Percentiles rank a stretch among this genome's conserved stretches.
Conservation (phyloP, 2,113 vertebrate species). For the Oreochromis niloticus region DNA sequence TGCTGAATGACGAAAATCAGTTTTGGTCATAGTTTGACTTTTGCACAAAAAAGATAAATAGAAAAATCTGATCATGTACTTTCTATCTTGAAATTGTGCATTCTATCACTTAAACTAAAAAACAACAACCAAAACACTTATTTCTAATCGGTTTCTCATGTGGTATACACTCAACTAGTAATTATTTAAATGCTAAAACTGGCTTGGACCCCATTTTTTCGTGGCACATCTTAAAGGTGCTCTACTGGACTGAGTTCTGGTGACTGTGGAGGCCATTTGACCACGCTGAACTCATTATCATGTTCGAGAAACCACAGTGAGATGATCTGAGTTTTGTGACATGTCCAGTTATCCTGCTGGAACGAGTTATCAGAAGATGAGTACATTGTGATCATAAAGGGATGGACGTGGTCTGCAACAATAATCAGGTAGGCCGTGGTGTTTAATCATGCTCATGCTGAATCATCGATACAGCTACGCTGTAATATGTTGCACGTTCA, state of each 20-base stretch:
- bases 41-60: neutral
- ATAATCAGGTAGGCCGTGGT: neutral
- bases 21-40: neutral
- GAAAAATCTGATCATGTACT: neutral
- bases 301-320: neutral
- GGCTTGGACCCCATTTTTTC: neutral
- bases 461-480: neutral
- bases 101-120: no score
- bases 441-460: neutral
- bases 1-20: neutral
- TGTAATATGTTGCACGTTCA: neutral
- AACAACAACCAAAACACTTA: fast-evolving
- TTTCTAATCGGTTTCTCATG: neutral
- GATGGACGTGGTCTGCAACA: neutral
- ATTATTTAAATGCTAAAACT: neutral
- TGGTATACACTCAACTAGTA: neutral
- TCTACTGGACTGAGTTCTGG: neutral
- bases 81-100: neutral
- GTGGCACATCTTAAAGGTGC: neutral
- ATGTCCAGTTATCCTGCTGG: neutral
- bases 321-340: neutral
- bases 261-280: neutral
- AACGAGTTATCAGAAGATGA: neutral
- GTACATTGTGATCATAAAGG: neutral
- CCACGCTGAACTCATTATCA: neutral